Base-by-base conservation (phyloP, 2,888 invertebrate species). In the Heliconius cydno region DNA sequence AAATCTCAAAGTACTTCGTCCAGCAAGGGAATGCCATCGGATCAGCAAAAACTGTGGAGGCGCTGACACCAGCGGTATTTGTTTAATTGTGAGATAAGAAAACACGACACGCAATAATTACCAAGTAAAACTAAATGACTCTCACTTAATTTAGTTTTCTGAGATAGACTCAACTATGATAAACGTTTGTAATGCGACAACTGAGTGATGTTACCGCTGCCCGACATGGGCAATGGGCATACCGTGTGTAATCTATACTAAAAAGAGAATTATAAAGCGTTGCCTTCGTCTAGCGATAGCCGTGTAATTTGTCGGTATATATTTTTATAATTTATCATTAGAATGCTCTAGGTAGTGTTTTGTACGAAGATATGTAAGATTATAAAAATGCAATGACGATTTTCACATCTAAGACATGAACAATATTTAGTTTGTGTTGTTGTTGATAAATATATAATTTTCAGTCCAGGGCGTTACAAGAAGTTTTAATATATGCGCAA, bases 11-110 rank as follows among this genome's bases (percentile, higher is more conserved):
- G 38, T 52, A 34, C 38, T 28, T 60, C 25, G 34, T 68, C 38
- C 52, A 60, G 41, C 38, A 41, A 71, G 46, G n/a, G 81, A 81
- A 81, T 76, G 76, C 78, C 66, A 79, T 80, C 38, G 63, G 72
- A 76, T 70, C 67, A 78, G 77, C 77, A 78, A 82, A 82, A 81
- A 78, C 63, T 25, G 41, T 66, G 65, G 66, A 78, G 82, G 72
- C 79, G 78, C 76, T 81, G 81, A 83, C 82, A 80, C 79, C 79
- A 77, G 73, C 72, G 84, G 82, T 78, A 83, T 83, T 82, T 83
- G 80, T 84, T 84, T 84, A 84, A 84, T 84, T 84, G 80, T 83
- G 76, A 28, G 65, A 83, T 79, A 80, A 82, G 83, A 80, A 84
- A 84, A 83, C 79, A 77, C 80, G 66, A 79, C 80, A 68, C 76